phyloP scores from a whole-genome alignment of 2,888 invertebrate species.

The Volucella bombylans region DNA sequence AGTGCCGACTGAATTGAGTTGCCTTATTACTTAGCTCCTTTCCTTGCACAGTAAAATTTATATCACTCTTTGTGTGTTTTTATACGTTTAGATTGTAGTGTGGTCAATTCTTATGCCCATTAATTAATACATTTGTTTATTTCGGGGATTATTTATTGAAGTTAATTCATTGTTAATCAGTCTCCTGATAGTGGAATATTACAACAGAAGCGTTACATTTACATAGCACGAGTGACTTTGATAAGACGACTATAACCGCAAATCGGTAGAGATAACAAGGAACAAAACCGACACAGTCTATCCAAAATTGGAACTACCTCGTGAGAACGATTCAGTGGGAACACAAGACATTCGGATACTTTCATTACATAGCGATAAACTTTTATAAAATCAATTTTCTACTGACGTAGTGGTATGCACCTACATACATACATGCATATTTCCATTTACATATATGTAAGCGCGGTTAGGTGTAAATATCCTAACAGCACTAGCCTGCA shows the following conservation, averaged over 20 bases:
- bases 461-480: not conserved
- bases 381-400: not conserved
- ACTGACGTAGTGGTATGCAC: not conserved
- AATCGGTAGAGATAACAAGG: too few species aligned
- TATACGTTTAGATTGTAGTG: not conserved
- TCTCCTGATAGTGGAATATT: too few species aligned
- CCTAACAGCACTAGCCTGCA: not conserved
- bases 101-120: not conserved
- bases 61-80: constrained; percentile 45
- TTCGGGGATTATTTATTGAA: constrained; percentile 20
- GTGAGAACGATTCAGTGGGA: too few species aligned
- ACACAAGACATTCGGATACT: too few species aligned
- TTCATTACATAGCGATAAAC: not conserved
- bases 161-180: not conserved
- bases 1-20: constrained; percentile 54
- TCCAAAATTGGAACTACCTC: too few species aligned
- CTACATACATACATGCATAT: constrained; percentile 1
- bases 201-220: too few species aligned
- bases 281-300: too few species aligned
- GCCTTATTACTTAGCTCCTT: constrained; percentile 54
- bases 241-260: too few species aligned
- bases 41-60: constrained; percentile 39
- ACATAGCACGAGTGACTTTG: too few species aligned
- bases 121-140: constrained; percentile 13
- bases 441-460: not conserved